A percentile compares a stretch with the other conserved stretches of the same genome.
Evolutionary conservation across 2,113 vertebrate genomes (phyloP).

Genomic region (Gorsachius goisagi): DNA sequence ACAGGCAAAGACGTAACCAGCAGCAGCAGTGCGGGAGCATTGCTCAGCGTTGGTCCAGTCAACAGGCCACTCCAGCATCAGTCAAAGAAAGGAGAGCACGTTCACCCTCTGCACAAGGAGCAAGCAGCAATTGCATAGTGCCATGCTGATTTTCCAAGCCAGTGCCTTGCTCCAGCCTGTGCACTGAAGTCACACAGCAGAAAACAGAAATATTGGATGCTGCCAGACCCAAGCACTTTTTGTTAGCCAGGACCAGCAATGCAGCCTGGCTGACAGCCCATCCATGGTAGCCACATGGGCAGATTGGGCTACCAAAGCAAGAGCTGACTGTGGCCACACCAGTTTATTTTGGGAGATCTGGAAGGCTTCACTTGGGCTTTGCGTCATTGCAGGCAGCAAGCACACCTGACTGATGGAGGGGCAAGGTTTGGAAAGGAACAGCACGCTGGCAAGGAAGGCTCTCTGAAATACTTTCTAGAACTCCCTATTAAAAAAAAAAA

Average conservation of each 20-base stretch:
- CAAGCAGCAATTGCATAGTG: neutral
- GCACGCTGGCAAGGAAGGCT: neutral
- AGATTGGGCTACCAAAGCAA: neutral
- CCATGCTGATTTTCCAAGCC: neutral
- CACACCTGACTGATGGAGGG: neutral
- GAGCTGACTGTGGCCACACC: neutral
- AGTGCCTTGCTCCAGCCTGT: neutral
- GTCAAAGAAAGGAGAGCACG: neutral
- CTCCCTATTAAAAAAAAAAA: neutral
- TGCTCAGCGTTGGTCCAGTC: neutral
- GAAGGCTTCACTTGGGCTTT: neutral
- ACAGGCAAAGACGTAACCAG: neutral
- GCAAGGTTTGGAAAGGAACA: neutral
- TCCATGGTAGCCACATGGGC: rapidly evolving
- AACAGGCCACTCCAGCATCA: neutral
- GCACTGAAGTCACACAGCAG: neutral
- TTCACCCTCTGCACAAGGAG: neutral
- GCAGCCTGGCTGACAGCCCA: neutral
- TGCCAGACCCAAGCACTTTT: neutral
- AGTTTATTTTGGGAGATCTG: neutral
- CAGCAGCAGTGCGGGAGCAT: neutral
- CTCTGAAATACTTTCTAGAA: neutral
- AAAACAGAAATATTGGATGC: neutral
- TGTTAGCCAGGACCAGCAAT: neutral
- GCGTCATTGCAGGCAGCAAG: rapidly evolving